These are phyloP conservation scores for Eleginops maclovinus DNA, from an alignment of 2,113 vertebrate species.

Conservation along the genomic window DNA sequence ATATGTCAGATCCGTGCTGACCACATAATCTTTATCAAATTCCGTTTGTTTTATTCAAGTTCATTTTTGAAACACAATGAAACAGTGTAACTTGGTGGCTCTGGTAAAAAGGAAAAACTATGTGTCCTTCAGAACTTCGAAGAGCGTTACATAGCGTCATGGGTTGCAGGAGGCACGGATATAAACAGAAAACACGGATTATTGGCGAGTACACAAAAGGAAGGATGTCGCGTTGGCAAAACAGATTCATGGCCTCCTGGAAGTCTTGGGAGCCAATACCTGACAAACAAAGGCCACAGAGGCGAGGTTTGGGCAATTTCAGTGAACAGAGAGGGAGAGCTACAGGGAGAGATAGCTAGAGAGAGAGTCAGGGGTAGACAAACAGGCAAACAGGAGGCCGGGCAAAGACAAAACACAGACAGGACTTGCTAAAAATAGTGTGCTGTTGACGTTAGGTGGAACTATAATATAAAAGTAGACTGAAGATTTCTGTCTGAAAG, in stretches of 20 bases:
- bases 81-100: neutral
- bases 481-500: slow-evolving; percentile 20
- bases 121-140: neutral
- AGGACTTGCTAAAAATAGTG: slow-evolving; percentile 54
- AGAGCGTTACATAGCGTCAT: slow-evolving; percentile 29
- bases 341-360: slow-evolving; percentile 3
- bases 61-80: neutral
- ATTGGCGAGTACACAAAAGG: slow-evolving; percentile 26
- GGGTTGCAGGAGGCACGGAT: slow-evolving; percentile 25
- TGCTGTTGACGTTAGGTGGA: slow-evolving; percentile 36
- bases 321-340: slow-evolving; percentile 1
- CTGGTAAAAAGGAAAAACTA: neutral
- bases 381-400: slow-evolving; percentile 43
- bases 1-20: neutral
- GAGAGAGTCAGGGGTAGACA: slow-evolving; percentile 19
- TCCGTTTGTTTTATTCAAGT: neutral
- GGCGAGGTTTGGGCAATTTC: slow-evolving; percentile 32
- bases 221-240: slow-evolving; percentile 49
- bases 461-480: slow-evolving; percentile 28
- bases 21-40: slow-evolving; percentile 26
- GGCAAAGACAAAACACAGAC: slow-evolving; percentile 59
- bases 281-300: slow-evolving; percentile 44
- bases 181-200: slow-evolving; percentile 43
- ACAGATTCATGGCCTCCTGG: slow-evolving; percentile 32
- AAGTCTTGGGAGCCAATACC: slow-evolving; percentile 24